Conservation (phyloP, 2,797 vertebrate species). For the Premnoplex brunnescens region DNA sequence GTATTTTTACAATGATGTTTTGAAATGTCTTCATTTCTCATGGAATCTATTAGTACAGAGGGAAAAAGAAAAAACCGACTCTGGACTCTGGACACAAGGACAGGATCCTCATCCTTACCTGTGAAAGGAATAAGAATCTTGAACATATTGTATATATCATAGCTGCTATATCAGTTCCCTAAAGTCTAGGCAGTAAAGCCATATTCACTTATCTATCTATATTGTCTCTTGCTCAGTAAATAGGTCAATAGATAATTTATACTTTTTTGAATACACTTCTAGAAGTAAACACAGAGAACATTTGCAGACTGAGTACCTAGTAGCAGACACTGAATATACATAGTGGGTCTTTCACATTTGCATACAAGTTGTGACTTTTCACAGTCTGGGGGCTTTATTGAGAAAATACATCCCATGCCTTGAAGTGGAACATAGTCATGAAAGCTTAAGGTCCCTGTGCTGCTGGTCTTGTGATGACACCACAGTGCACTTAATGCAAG, state of each 20-base stretch:
- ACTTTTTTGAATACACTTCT: too few relatives aligned
- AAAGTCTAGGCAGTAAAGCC: background rate
- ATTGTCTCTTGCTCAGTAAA: background rate
- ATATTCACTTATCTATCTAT: background rate
- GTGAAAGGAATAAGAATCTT: background rate
- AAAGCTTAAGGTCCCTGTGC: rapidly evolving
- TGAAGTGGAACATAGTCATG: background rate
- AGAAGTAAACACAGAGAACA: background rate
- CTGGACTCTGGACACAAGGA: background rate
- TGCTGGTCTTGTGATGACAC: background rate
- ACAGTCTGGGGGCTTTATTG: background rate
- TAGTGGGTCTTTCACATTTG: background rate
- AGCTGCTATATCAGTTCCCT: background rate
- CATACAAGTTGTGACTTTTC: background rate
- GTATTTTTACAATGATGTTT: background rate
- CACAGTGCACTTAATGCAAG: background rate
- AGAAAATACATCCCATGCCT: background rate
- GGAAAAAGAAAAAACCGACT: background rate
- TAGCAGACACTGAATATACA: background rate
- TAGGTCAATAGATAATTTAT: too few relatives aligned
- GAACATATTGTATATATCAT: background rate
- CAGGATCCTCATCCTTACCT: background rate
- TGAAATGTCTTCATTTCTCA: too few relatives aligned
- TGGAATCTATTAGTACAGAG: background rate
- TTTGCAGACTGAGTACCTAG: background rate